phyloP scores from a whole-genome alignment of 2,113 vertebrate species.

The Strix uralensis region DNA sequence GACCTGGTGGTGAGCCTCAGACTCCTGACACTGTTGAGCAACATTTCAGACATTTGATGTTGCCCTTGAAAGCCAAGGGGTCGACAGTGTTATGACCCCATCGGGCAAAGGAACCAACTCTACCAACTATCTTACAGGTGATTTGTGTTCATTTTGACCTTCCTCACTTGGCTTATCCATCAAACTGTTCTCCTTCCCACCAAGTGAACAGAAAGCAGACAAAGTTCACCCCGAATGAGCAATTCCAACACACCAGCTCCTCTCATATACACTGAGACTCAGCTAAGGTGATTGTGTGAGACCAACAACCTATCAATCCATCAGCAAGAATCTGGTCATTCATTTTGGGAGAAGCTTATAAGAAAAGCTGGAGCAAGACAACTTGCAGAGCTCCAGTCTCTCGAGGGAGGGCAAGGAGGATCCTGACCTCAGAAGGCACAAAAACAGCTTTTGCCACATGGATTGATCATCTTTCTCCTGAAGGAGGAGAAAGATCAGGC shows the following conservation, averaged over 20 bases:
- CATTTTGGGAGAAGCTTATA: background rate
- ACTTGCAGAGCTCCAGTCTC: background rate
- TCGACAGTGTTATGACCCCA: background rate
- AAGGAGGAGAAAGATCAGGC: background rate
- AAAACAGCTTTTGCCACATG: background rate
- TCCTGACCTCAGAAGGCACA: background rate
- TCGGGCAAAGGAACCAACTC: background rate
- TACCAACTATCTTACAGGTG: background rate
- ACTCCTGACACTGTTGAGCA: background rate
- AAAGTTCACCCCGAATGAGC: background rate
- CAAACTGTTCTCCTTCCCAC: background rate
- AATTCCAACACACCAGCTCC: background rate
- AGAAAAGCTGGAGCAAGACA: background rate
- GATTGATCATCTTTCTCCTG: background rate
- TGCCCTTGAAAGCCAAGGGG: constrained; percentile 1
- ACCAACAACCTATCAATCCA: background rate
- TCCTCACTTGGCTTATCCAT: background rate
- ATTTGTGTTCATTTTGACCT: constrained; percentile 14
- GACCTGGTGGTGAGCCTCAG: background rate
- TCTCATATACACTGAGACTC: background rate
- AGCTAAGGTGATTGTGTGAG: background rate
- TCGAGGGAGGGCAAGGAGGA: background rate
- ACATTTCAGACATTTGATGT: background rate
- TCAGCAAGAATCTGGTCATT: background rate
- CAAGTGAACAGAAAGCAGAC: background rate